phyloP scores from a whole-genome alignment of 2,888 invertebrate species.

The Ochropacha duplaris region DNA sequence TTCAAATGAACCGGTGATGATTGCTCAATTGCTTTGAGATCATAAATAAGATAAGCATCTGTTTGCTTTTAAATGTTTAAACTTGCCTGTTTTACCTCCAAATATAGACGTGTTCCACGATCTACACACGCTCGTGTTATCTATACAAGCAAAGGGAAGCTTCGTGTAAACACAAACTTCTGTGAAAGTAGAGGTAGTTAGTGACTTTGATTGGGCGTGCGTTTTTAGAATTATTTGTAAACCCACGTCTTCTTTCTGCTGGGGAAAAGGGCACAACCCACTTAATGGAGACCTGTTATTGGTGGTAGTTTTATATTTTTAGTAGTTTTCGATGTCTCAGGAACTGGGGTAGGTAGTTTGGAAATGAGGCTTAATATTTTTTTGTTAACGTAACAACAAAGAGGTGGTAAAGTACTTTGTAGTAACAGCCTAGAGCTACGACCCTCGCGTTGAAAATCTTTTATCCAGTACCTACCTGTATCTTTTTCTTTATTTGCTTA shows the following conservation, averaged over 20 bases:
- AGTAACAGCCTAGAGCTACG: no score
- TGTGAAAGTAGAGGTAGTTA: conserved; percentile 43
- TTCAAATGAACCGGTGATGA: background rate
- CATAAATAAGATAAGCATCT: background rate
- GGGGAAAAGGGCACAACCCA: background rate
- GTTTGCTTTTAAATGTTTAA: conserved; percentile 14
- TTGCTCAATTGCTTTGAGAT: conserved; percentile 2
- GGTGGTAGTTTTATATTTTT: no score
- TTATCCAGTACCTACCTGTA: no score
- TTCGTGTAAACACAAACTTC: conserved; percentile 56
- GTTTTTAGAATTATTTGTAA: conserved; percentile 44
- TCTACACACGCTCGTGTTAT: conserved; percentile 28
- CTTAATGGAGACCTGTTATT: no score
- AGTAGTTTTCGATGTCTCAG: no score
- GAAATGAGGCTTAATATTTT: no score
- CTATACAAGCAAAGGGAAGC: conserved; percentile 53
- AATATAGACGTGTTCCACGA: conserved; percentile 34
- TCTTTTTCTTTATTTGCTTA: no score
- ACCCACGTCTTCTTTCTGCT: conserved; percentile 21
- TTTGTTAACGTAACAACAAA: no score
- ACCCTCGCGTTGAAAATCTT: no score
- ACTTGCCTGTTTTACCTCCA: conserved; percentile 25
- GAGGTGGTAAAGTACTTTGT: no score
- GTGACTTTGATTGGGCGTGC: conserved; percentile 44
- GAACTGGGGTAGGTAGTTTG: no score